phyloP scores from a whole-genome alignment of 1,140 invertebrate genomes.

The Brachionus plicatilis region DNA sequence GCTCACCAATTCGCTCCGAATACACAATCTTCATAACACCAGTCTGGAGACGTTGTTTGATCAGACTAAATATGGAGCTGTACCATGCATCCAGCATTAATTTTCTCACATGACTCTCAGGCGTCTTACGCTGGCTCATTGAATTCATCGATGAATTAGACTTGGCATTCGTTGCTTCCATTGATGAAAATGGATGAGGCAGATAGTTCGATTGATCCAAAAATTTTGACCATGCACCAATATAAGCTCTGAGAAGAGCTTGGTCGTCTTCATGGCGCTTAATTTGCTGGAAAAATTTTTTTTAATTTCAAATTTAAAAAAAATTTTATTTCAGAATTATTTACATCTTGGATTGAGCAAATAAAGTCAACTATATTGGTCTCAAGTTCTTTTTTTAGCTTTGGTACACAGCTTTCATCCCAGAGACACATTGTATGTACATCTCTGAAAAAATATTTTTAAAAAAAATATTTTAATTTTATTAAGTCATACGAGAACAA shows the following conservation, averaged over 20 bases:
- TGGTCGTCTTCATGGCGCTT: slow-evolving; percentile 85
- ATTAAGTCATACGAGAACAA: slow-evolving; percentile 70
- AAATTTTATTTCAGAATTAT: background rate
- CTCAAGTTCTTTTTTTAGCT: slow-evolving; percentile 77
- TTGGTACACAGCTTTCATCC: slow-evolving; percentile 86
- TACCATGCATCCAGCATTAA: slow-evolving; percentile 97
- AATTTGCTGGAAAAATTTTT: slow-evolving; percentile 62
- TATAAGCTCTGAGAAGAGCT: slow-evolving; percentile 87
- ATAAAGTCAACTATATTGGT: slow-evolving; percentile 92
- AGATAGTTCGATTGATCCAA: slow-evolving; percentile 94
- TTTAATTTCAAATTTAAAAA: background rate
- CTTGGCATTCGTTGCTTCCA: slow-evolving; percentile 61
- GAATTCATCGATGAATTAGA: slow-evolving; percentile 54
- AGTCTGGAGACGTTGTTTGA: slow-evolving; percentile 82
- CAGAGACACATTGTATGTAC: slow-evolving; percentile 88
- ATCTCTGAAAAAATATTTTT: slow-evolving; percentile 52
- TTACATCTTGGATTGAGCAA: slow-evolving; percentile 76
- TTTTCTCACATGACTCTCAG: slow-evolving; percentile 56
- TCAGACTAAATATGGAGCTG: slow-evolving; percentile 89
- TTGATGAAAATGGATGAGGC: slow-evolving; percentile 85
- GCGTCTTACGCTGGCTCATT: background rate
- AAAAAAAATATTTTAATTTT: background rate
- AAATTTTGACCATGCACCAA: slow-evolving; percentile 92
- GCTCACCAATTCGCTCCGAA: slow-evolving; percentile 89
- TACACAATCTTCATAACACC: slow-evolving; percentile 95